Percentiles rank a stretch among this genome's conserved stretches.
These are phyloP conservation scores for Eudiplozoon nipponicum DNA, from an alignment of 2,888 invertebrate genomes.

Conservation along the genomic window DNA sequence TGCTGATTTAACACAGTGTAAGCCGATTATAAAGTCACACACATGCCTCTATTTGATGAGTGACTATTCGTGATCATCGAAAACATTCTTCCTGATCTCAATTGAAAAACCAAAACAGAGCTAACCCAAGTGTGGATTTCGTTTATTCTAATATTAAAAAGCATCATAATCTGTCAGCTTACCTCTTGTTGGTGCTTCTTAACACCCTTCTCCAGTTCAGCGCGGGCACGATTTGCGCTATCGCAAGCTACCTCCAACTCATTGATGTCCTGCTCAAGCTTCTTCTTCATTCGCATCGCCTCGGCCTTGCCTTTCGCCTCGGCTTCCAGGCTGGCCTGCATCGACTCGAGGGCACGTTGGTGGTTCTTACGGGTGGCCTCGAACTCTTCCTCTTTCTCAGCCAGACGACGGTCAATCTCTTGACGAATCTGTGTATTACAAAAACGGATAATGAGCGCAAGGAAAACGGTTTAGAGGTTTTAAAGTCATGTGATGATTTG, in stretches of 20 bases:
- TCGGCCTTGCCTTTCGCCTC: constrained; percentile 98
- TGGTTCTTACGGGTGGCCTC: constrained; percentile 94
- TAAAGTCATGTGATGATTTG: no score
- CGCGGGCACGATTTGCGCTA: constrained; percentile 90
- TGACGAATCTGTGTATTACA: constrained; percentile 40
- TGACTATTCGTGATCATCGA: no score
- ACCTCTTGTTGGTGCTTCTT: constrained; percentile 89
- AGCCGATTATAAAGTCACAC: no score
- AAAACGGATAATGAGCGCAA: background rate
- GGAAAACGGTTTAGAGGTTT: background rate
- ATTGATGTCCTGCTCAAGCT: constrained; percentile 95
- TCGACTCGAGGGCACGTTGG: constrained; percentile 91
- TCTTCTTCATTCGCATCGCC: constrained; percentile 99
- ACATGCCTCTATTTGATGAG: no score
- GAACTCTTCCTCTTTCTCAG: constrained; percentile 99
- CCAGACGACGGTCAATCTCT: constrained; percentile 94
- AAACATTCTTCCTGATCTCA: no score
- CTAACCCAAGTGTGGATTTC: constrained; percentile 31
- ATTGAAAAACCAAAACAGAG: no score
- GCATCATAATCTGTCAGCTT: no score
- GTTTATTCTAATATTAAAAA: no score
- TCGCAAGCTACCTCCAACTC: constrained; percentile 93
- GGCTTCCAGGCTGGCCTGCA: constrained; percentile 95
- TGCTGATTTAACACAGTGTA: no score
- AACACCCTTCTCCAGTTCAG: constrained; percentile 92